These are phyloP conservation scores for Sphyrna mokarran DNA, from an alignment of 2,113 vertebrate species.

Conservation along the genomic window DNA sequence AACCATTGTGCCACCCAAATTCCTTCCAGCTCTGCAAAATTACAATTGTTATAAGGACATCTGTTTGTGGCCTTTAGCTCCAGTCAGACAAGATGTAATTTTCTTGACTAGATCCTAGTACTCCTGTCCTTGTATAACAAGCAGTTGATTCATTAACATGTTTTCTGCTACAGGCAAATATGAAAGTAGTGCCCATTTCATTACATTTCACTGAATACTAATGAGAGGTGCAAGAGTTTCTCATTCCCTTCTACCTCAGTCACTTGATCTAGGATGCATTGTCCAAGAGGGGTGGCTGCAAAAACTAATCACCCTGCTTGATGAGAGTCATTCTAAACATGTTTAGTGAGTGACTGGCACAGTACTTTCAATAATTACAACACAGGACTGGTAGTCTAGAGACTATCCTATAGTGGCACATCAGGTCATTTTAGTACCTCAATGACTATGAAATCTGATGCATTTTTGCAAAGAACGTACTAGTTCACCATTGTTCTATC, in stretches of 20 bases:
- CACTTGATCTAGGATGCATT: not conserved
- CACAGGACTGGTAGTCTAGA: not conserved
- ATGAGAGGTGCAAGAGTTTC: not conserved
- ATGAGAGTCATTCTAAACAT: not conserved
- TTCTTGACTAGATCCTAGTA: not conserved
- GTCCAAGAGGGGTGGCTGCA: not conserved
- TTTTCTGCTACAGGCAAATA: not conserved
- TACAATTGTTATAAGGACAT: not conserved
- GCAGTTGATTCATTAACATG: not conserved
- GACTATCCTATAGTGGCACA: not conserved
- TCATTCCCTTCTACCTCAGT: not conserved
- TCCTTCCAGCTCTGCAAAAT: not conserved
- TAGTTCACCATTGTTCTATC: not conserved
- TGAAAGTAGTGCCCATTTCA: not conserved
- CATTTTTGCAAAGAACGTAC: not conserved
- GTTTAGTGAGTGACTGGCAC: not conserved
- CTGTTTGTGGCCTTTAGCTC: not conserved
- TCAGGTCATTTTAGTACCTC: not conserved
- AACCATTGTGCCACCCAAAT: too few relatives aligned
- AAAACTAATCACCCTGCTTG: not conserved
- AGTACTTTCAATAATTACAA: not conserved
- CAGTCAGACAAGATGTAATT: not conserved
- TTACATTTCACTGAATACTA: not conserved
- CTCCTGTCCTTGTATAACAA: not conserved
- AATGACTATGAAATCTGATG: not conserved